These are phyloP conservation scores for Parnassius orleans DNA, from an alignment of 2,888 invertebrate genomes.

Conservation along the genomic window DNA sequence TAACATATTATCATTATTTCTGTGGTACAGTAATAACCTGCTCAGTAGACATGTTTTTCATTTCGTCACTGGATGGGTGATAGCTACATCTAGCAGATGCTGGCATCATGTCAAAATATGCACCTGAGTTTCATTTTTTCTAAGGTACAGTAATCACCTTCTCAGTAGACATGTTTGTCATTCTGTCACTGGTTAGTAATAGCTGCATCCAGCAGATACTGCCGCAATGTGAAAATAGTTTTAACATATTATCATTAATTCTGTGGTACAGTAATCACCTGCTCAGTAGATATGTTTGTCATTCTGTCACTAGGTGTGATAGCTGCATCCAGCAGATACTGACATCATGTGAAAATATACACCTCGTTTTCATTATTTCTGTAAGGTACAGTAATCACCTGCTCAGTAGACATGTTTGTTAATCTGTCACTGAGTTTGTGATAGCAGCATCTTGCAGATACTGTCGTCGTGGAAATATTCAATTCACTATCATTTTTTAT, in stretches of 20 bases:
- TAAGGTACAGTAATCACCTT: conserved; percentile 22
- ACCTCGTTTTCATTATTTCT: too few relatives aligned
- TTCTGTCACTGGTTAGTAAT: conserved; percentile 2
- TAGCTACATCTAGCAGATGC: conserved; percentile 2
- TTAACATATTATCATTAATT: too few relatives aligned
- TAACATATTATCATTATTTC: neutral
- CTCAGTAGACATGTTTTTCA: too few relatives aligned
- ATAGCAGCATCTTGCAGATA: conserved; percentile 35
- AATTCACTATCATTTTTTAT: neutral
- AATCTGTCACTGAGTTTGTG: conserved; percentile 22
- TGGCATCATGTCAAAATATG: neutral
- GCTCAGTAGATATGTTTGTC: neutral
- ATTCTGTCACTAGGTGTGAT: neutral
- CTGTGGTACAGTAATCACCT: conserved; percentile 26
- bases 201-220: neutral
- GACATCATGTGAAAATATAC: conserved; percentile 34
- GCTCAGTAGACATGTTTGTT: conserved; percentile 34
- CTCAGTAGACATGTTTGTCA: conserved; percentile 33
- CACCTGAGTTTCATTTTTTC: neutral
- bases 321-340: conserved; percentile 25
- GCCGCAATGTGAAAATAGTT: too few relatives aligned
- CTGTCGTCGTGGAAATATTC: conserved; percentile 22
- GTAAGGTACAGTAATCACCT: conserved; percentile 28
- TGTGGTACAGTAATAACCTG: too few relatives aligned
- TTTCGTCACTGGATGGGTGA: too few relatives aligned